Conservation (phyloP, 2,888 invertebrate genomes). For the Microplitis manilae region DNA sequence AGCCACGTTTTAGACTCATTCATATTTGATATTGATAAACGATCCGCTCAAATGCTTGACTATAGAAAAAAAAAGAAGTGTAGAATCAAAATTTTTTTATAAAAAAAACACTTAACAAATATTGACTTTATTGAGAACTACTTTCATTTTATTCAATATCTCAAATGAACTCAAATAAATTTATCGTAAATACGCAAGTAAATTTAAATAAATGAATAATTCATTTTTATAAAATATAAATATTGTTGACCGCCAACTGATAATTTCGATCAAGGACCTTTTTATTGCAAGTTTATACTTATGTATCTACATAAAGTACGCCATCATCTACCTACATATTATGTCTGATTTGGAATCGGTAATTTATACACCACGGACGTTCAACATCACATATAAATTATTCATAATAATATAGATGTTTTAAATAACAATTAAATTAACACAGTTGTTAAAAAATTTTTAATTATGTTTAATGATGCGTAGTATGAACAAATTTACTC, state of each 20-base stretch:
- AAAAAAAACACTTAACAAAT: background rate
- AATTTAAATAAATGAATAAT: background rate
- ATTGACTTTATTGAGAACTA: background rate
- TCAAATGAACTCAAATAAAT: background rate
- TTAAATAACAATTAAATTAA: background rate
- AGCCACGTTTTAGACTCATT: background rate
- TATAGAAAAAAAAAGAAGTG: background rate
- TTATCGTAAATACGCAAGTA: background rate
- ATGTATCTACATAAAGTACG: background rate
- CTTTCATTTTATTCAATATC: background rate
- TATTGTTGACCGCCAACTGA: background rate
- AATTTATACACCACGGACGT: background rate
- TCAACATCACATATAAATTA: background rate
- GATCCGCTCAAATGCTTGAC: background rate
- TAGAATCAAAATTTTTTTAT: background rate
- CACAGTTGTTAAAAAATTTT: background rate
- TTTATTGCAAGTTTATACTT: background rate
- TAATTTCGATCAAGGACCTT: conserved; percentile 1
- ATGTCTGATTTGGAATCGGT: background rate
- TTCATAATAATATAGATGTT: background rate
- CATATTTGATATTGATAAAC: background rate
- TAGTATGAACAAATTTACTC: background rate
- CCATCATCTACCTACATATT: background rate
- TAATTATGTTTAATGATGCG: background rate
- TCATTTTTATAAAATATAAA: background rate